phyloP scores from a whole-genome alignment of 1,140 invertebrate species.

The Dendrolimus punctatus region DNA sequence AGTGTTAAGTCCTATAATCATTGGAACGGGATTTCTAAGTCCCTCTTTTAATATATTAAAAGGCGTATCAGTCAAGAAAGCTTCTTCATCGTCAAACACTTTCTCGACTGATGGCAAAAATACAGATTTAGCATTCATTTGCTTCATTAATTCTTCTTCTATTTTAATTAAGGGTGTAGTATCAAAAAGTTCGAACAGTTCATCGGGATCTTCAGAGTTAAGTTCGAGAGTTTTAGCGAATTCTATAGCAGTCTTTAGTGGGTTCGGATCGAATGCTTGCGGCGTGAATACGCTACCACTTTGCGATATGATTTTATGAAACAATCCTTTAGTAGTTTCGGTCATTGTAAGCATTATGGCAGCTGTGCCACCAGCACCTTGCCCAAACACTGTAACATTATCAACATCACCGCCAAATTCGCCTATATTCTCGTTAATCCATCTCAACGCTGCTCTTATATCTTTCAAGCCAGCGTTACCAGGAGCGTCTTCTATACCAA shows the following conservation, averaged over 20 bases:
- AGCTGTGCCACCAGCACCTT: constrained; percentile 75
- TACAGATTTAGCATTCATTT: constrained; percentile 54
- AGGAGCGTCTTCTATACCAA: constrained; percentile 67
- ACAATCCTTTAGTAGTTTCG: constrained; percentile 73
- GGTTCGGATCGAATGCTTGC: constrained; percentile 45
- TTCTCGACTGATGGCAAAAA: constrained; percentile 68
- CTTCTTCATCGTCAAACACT: constrained; percentile 50
- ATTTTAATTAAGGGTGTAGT: constrained; percentile 35
- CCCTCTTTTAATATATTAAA: constrained; percentile 53
- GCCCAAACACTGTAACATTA: constrained; percentile 75
- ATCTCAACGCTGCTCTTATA: constrained; percentile 76
- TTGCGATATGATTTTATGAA: constrained; percentile 67
- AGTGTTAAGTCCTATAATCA: constrained; percentile 65
- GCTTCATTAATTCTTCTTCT: constrained; percentile 52
- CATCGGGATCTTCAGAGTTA: constrained; percentile 33
- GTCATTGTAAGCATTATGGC: constrained; percentile 74
- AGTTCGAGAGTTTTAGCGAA: constrained; percentile 49
- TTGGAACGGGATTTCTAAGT: constrained; percentile 57
- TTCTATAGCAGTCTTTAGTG: constrained; percentile 43
- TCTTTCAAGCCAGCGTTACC: constrained; percentile 68
- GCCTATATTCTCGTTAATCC: constrained; percentile 77
- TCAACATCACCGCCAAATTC: constrained; percentile 78
- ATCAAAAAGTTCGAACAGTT: constrained; percentile 38
- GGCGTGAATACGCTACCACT: constrained; percentile 48
- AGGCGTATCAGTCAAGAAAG: constrained; percentile 66